These are phyloP conservation scores for Listronotus bonariensis DNA, from an alignment of 1,140 invertebrate species.

Conservation along the genomic window DNA sequence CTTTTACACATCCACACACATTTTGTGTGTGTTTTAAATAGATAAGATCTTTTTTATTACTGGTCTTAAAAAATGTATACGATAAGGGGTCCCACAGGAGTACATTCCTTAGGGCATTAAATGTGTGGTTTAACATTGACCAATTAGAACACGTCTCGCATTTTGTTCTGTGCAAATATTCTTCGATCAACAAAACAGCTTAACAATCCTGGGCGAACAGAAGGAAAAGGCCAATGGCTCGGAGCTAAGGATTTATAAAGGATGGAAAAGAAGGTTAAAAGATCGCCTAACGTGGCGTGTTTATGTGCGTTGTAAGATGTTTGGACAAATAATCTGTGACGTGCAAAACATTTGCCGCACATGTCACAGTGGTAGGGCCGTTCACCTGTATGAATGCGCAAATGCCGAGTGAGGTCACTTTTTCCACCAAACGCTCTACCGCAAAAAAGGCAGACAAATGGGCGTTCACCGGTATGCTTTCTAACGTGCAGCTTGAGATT, in stretches of 20 bases:
- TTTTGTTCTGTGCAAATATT: no score
- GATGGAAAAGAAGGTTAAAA: slow-evolving; percentile 8
- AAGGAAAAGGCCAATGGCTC: slow-evolving; percentile 18
- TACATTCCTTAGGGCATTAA: no score
- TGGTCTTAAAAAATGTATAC: no score
- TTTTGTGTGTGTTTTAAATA: no score
- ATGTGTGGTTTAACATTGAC: no score
- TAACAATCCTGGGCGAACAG: slow-evolving; percentile 3
- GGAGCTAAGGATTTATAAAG: slow-evolving; percentile 12
- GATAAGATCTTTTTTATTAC: no score
- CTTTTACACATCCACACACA: no score
- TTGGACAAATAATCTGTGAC: slow-evolving; percentile 90
- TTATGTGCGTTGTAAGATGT: slow-evolving; percentile 86
- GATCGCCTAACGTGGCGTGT: slow-evolving; percentile 58
- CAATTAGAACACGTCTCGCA: no score
- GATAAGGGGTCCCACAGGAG: no score
- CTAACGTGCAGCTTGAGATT: slow-evolving; percentile 86
- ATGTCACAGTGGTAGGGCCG: slow-evolving; percentile 88
- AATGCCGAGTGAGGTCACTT: slow-evolving; percentile 82
- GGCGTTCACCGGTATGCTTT: slow-evolving; percentile 86
- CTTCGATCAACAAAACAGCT: not conserved
- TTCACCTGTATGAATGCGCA: slow-evolving; percentile 85
- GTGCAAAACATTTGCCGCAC: slow-evolving; percentile 87
- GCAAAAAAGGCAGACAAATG: slow-evolving; percentile 88
- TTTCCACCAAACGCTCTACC: slow-evolving; percentile 85